phyloP scores from a whole-genome alignment of 2,113 vertebrate species.

The Psilopogon haemacephalus region DNA sequence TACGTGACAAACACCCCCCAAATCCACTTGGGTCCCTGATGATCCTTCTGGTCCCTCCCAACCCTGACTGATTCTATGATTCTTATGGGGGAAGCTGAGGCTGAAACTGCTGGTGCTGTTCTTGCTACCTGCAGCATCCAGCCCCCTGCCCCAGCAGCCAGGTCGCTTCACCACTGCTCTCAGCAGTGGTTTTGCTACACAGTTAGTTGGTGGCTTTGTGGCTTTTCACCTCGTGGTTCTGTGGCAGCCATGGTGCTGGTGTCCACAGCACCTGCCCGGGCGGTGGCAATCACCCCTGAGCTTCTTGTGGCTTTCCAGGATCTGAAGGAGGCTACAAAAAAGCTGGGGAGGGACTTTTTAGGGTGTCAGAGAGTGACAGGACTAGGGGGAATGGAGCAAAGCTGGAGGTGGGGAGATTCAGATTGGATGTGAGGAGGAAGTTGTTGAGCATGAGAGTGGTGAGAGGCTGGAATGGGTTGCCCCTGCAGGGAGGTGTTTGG shows the following conservation, averaged over 20 bases:
- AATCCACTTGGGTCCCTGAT: accelerated
- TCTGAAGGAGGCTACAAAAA: too few relatives aligned
- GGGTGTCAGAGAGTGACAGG: too few relatives aligned
- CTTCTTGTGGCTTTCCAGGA: too few relatives aligned
- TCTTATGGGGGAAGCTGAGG: not conserved
- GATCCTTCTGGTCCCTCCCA: too few relatives aligned
- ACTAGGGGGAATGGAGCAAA: too few relatives aligned
- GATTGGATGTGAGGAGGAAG: too few relatives aligned
- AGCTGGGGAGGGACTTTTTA: too few relatives aligned
- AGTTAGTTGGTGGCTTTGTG: accelerated
- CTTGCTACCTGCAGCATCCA: not conserved
- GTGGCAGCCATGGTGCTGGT: accelerated
- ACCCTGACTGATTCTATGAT: too few relatives aligned
- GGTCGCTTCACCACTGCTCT: accelerated
- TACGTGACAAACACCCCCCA: accelerated
- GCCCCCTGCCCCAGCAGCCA: not conserved
- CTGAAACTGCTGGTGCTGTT: not conserved
- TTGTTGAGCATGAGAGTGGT: too few relatives aligned
- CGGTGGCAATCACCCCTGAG: accelerated
- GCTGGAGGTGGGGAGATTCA: too few relatives aligned
- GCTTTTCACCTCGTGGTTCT: accelerated
- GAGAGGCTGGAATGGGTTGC: too few relatives aligned
- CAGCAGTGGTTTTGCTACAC: not conserved
- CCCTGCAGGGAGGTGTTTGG: too few relatives aligned
- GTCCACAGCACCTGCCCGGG: accelerated